Base-by-base conservation (phyloP, 2,888 invertebrate species). In the Dryadula phaetusa region DNA sequence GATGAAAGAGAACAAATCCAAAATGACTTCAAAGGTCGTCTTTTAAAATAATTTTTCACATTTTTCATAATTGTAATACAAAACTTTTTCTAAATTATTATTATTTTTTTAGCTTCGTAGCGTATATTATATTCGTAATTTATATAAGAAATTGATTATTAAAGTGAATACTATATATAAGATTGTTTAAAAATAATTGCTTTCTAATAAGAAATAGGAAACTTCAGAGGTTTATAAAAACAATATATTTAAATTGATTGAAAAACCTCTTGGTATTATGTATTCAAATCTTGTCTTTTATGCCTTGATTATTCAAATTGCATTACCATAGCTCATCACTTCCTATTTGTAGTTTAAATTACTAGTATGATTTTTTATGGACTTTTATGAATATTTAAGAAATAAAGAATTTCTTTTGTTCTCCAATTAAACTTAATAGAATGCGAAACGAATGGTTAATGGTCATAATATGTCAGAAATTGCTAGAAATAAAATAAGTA, bases 281-380 rank as follows among this genome's bases (percentile, higher is more conserved):
- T 32, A 54, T 54, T 54, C 37, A 37, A 37, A 20, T 37, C 20
- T 54, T 14, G 20, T 14, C 0, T 34, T 14, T 37, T 32, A 5
- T 14, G 18, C 20, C 20, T 54, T 54, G 14, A 20, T 54, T 34
- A 54, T 54, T 54, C 18, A 37, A 54, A 54, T 54, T 37, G 54
- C 20, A 54, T 54, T 34, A 20, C 20, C 14, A 54, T 37, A 14
- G 18, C 34, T 54, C 37, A 20, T 6, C 18, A 14, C 14, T 34
- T 14, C 3, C 32, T 34, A n/a, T 37, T 25, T 49, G n/a, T 25
- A 49, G 22, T 49, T 49, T n/a, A 49, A 49, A n/a, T 3, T n/a
- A 46, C 10, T 5, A 37, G 12, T 12, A 37, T 37, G 37, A 37
- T 3, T 49, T 1, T n/a, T 25, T 25, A 49, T 49, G n/a, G 22